Evolutionary conservation across 2,113 vertebrate genomes (phyloP), one percentile per base, ranked within the genome.

Genomic region (Psettodes erumei): DNA sequence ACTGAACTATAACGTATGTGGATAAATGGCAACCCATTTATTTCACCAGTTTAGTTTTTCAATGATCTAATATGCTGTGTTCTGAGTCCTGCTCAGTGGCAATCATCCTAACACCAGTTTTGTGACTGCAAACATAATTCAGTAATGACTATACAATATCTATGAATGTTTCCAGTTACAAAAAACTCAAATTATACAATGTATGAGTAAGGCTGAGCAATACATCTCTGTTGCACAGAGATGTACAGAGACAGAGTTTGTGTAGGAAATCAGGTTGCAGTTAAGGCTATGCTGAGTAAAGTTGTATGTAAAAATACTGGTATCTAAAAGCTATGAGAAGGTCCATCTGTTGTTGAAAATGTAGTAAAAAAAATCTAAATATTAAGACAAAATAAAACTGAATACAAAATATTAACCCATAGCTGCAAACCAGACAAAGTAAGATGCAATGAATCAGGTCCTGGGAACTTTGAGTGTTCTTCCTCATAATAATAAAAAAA

Each of bases 41-140:
- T 71, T 51, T 74, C 32, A 66, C 66, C 61, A 66, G 59, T 59
- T 77, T 35, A 55, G 11, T 76, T 38, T 64, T 45, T 65, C 56
- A 32, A 47, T 55, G 5, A 74, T 37, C 62, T 56, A 37, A 67
- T 58, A 25, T 62, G 73, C 59, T 79, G 87, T 83, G 90, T 87
- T 90, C 85, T 92, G 90, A 90, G 88, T 88, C 89, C 87, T 88
- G 92, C 90, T 91, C 86, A 90, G 84, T 75, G 84, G 89, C 87
- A 79, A 77, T 85, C 73, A 81, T 83, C 71, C 75, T 23, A 83
- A 84, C 88, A 88, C 82, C 40, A 79, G 66, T 81, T 84, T n/a
- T 28, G 47, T 58, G 48, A 59, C 38, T 5, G 35, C 55, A 79
- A 76, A 86, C 64, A 30, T 27, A 72, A 79, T 53, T 77, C 54